Evolutionary conservation across 2,113 vertebrate species (phyloP).

Genomic region (Oncorhynchus clarkii): DNA sequence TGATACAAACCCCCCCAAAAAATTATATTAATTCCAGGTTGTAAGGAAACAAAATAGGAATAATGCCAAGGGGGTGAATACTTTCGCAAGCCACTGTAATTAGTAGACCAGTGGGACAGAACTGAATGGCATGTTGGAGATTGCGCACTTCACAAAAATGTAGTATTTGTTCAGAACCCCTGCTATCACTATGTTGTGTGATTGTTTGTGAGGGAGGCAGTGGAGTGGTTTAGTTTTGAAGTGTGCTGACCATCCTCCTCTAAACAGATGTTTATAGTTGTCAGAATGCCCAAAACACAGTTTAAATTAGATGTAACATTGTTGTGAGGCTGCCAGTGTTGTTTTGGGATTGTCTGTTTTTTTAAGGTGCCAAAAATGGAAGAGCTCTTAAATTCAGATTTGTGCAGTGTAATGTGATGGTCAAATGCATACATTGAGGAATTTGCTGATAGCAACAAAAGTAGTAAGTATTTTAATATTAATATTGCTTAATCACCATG

Average conservation of each 20-base stretch:
- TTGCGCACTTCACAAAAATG: constrained; percentile 46
- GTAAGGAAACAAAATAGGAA: too few relatives aligned
- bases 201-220: not conserved
- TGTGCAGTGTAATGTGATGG: not conserved
- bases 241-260: too few relatives aligned
- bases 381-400: too few relatives aligned
- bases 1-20: too few relatives aligned
- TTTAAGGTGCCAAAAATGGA: too few relatives aligned
- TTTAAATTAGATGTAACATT: too few relatives aligned
- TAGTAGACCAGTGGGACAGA: not conserved
- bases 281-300: too few relatives aligned
- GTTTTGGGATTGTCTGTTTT: too few relatives aligned
- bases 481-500: constrained; percentile 49
- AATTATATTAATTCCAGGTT: too few relatives aligned
- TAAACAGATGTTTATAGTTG: too few relatives aligned
- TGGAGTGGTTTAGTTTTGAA: not conserved
- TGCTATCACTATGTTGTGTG: not conserved
- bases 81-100: not conserved
- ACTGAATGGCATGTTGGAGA: not conserved
- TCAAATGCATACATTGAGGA: not conserved
- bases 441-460: not conserved
- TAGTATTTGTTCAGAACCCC: constrained; percentile 21
- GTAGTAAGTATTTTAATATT: not conserved
- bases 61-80: too few relatives aligned
- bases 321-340: too few relatives aligned